Evolutionary conservation across 1,140 invertebrate genomes (phyloP), one percentile per base, ranked within the genome.

Genomic region (Anoplolepis gracilipes): DNA sequence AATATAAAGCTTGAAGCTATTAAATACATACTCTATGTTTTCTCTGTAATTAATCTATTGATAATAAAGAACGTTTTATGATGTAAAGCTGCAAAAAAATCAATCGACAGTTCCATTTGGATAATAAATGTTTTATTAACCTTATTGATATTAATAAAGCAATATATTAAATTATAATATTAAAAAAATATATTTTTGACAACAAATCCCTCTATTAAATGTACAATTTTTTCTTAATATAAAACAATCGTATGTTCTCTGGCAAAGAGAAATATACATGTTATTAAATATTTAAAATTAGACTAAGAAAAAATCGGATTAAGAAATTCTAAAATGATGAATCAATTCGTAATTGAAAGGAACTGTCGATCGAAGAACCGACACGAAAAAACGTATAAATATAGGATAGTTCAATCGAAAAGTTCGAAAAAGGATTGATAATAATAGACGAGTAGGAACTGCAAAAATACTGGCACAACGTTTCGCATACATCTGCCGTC

Each of bases 371-470:
- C 62, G 33, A 67, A 0, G 13, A 55, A 30, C 7, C 36, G 62
- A 69, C 30, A 39, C 7, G 28, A 10, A 72, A 19, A 72, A 81
- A 11, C 19, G 11, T 72, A 7, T 33, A 59, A 81, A 81, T 59
- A 10, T 81, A 67, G 76, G 30, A 46, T 25, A 72, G 2, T 22
- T 67, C 10, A 53, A 65, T 65, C 0, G 76, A 79, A 49, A 69
- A 79, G 16, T 36, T 36, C 49, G 25, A 64, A 49, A 76, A 85
- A 65, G 1, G 33, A 16, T 49, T n/a, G 61, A 28, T 65, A 46
- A 75, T 46, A 42, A 72, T 87, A 84, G 49, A 85, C 55, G 59
- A 84, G 77, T 84, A 67, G 70, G 57, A 78, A 76, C 65, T 85
- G 59, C 55, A 85, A 78, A 65, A 79, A 79, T 62, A 62, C 77